These are phyloP conservation scores for Stegodyphus mimosarum DNA, from an alignment of 1,140 invertebrate species.

Conservation along the genomic window DNA sequence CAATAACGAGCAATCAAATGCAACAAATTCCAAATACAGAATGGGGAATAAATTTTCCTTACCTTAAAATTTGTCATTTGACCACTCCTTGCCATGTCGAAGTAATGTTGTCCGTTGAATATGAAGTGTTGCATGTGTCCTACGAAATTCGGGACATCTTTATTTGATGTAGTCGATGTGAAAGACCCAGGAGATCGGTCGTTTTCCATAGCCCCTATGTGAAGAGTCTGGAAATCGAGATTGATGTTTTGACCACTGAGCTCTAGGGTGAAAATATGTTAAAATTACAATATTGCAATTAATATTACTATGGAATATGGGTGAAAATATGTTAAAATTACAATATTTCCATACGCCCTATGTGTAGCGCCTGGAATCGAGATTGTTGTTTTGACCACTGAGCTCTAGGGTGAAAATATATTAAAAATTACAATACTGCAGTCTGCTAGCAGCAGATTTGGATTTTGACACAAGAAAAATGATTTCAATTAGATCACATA, in stretches of 20 bases:
- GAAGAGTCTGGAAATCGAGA: slow-evolving; percentile 81
- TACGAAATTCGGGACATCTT: slow-evolving; percentile 80
- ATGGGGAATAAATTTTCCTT: not conserved
- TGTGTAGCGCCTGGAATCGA: slow-evolving; percentile 82
- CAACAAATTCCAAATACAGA: too few species aligned
- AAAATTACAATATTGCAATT: not conserved
- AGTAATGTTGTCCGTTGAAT: slow-evolving; percentile 84
- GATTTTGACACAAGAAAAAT: too few species aligned
- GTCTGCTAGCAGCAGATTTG: too few species aligned
- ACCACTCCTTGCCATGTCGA: slow-evolving; percentile 77
- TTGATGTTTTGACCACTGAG: slow-evolving; percentile 81
- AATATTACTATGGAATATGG: too few species aligned
- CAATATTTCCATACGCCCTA: too few species aligned
- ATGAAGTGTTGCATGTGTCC: slow-evolving; percentile 93
- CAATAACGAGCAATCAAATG: too few species aligned
- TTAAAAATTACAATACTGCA: not conserved
- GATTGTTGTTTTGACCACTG: slow-evolving; percentile 79
- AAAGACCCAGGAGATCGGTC: slow-evolving; percentile 2
- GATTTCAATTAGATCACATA: too few species aligned
- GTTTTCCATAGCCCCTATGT: slow-evolving; percentile 79
- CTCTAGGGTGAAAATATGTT: slow-evolving; percentile 69
- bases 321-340: too few species aligned
- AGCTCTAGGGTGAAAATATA: slow-evolving; percentile 72
- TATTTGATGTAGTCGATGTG: slow-evolving; percentile 66
- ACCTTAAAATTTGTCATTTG: slow-evolving; percentile 64